These are phyloP conservation scores for Drosophila maculinotata DNA, from an alignment of 2,888 invertebrate species.

Conservation along the genomic window DNA sequence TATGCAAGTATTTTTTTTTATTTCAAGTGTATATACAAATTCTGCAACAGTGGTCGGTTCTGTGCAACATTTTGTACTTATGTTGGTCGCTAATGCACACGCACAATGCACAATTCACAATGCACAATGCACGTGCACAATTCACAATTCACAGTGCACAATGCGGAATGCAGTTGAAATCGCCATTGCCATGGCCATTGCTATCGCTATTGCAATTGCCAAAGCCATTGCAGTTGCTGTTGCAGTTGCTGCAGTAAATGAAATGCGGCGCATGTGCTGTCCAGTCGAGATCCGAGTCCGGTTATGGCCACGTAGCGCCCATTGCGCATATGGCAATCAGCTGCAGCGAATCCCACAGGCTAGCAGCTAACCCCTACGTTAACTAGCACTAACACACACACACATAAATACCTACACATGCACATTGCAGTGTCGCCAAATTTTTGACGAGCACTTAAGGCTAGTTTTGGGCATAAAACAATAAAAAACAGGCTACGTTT, in stretches of 20 bases:
- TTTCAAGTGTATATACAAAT: neutral
- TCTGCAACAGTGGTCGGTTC: slow-evolving; percentile 32
- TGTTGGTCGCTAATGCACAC: slow-evolving; percentile 64
- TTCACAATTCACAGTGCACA: slow-evolving; percentile 42
- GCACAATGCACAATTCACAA: slow-evolving; percentile 53
- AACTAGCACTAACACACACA: slow-evolving; percentile 51
- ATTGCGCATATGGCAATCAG: slow-evolving; percentile 70
- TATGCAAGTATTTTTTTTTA: neutral
- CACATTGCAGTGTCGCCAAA: neutral
- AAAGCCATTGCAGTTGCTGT: slow-evolving; percentile 26
- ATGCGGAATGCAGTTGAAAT: slow-evolving; percentile 50
- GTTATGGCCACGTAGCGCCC: slow-evolving; percentile 69
- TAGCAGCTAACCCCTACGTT: slow-evolving; percentile 40
- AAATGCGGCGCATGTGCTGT: slow-evolving; percentile 62
- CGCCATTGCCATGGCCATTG: slow-evolving; percentile 29
- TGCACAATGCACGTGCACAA: slow-evolving; percentile 53
- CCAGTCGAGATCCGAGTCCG: slow-evolving; percentile 34
- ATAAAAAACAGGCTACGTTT: no score
- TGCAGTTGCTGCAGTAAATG: slow-evolving; percentile 52
- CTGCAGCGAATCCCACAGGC: slow-evolving; percentile 2
- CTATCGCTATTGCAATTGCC: slow-evolving; percentile 10
- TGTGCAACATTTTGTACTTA: slow-evolving; percentile 9
- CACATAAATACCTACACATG: neutral
- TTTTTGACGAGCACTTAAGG: neutral
- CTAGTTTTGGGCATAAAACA: neutral